Base-by-base conservation (phyloP, 2,888 invertebrate genomes). In the Andrena chrysosceles region DNA sequence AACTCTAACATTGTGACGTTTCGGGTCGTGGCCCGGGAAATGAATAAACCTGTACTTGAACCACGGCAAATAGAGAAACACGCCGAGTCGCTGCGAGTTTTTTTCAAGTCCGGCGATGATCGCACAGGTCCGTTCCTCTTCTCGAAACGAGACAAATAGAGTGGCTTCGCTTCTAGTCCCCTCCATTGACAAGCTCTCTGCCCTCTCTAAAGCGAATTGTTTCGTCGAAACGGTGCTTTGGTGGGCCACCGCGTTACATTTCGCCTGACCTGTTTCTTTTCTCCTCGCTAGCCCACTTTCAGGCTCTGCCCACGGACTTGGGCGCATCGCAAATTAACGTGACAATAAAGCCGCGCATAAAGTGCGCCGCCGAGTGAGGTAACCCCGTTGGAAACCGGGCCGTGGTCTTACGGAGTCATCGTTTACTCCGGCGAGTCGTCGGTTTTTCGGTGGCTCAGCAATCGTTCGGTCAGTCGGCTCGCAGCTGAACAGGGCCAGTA, bases 321-420 rank as follows among this genome's bases (percentile, higher is more conserved):
- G 23, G 59, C 49, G 69, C 74, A 49, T 26, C 23, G 75, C 33
- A 16, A 62, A 60, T 69, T 62, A 69, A 42, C 60, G 31, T 13
- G 20, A 52, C 75, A n/a, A 75, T 74, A 66, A 73, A 73, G 59
- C 54, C 56, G 13, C 48, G 48, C 49, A 6, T 52, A 69, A 69
- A 74, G 59, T 59, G 56, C 23, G 7, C n/a, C 23, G 48, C n/a
- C 2, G 20, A n/a, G 20, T 13, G 10, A 35, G 48, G 6, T 31
- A 48, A 31, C 48, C 56, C 26, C 56, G 16, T 42, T 20, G 29
- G 26, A 42, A 56, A 26, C 3, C n/a, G 42, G 35, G 13, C 35
- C 42, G 49, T n/a, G 29, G 23, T 54, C 23, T 54, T 10, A 10
- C 63, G 1, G n/a, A 20, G 29, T 8, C 49, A 16, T 16, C 33